Conservation (phyloP, 2,113 vertebrate genomes). For the Colaptes auratus region DNA sequence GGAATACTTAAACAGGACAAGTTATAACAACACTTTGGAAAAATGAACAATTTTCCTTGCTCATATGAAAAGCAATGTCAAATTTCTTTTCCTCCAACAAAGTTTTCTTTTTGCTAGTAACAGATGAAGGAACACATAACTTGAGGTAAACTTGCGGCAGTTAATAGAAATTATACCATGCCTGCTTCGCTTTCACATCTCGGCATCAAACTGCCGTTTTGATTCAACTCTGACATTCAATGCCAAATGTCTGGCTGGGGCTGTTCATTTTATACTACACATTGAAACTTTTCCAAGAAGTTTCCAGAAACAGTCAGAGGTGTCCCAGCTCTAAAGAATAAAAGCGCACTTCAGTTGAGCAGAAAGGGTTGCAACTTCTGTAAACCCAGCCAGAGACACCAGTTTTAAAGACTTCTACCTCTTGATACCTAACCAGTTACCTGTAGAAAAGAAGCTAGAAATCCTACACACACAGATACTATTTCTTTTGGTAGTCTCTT, state of each 20-base stretch:
- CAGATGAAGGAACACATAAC: background rate
- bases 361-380: background rate
- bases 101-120: background rate
- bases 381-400: background rate
- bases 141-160: background rate
- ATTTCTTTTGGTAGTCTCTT: background rate
- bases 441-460: background rate
- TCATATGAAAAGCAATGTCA: background rate
- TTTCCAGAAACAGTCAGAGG: background rate
- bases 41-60: background rate
- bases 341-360: background rate
- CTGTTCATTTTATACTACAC: background rate
- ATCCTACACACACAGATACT: background rate
- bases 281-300: background rate
- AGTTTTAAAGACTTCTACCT: background rate
- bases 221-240: background rate
- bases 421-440: background rate
- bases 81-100: background rate
- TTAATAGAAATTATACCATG: background rate
- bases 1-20: constrained; percentile 36
- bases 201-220: background rate
- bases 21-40: background rate
- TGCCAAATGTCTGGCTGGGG: background rate
- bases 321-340: background rate
- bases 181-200: constrained; percentile 34